phyloP scores from a whole-genome alignment of 2,888 invertebrate species.

The Ctenicera cuprea region DNA sequence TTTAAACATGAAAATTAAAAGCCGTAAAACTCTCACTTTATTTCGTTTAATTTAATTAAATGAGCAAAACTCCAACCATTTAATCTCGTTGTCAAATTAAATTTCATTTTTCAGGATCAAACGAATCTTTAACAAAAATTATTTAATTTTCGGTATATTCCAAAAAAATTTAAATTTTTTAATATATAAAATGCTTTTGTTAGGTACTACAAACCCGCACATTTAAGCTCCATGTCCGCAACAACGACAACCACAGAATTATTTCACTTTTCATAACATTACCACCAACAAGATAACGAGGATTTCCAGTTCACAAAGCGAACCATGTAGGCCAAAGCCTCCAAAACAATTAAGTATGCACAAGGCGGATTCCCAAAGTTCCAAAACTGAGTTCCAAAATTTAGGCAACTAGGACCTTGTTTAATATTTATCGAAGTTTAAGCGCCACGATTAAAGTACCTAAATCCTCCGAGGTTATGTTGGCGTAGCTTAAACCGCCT shows the following conservation, averaged over 20 bases:
- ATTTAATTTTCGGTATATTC: too few relatives aligned
- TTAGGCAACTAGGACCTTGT: conserved; percentile 27
- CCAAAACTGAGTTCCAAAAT: conserved; percentile 23
- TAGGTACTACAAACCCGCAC: not conserved
- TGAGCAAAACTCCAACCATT: too few relatives aligned
- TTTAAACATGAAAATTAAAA: too few relatives aligned
- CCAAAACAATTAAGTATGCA: conserved; percentile 25
- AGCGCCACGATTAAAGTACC: conserved; percentile 25
- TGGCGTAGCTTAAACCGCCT: conserved; percentile 12
- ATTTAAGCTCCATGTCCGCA: not conserved
- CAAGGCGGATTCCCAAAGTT: conserved; percentile 23
- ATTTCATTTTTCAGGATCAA: too few relatives aligned
- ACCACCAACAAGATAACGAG: not conserved
- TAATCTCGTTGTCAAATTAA: too few relatives aligned
- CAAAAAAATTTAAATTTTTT: too few relatives aligned
- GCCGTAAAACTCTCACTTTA: too few relatives aligned
- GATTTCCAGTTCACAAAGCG: conserved; percentile 7
- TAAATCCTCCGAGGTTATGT: conserved; percentile 28
- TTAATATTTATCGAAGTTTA: conserved; percentile 41
- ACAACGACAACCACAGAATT: not conserved
- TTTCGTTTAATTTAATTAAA: too few relatives aligned
- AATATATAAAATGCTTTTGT: too few relatives aligned
- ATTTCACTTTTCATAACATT: conserved; percentile 3
- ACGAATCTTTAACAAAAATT: too few relatives aligned
- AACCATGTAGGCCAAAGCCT: conserved; percentile 17